Evolutionary conservation across 2,797 vertebrate genomes (phyloP), one percentile per base, ranked within the genome.

Genomic region (Calcarius lapponicus): DNA sequence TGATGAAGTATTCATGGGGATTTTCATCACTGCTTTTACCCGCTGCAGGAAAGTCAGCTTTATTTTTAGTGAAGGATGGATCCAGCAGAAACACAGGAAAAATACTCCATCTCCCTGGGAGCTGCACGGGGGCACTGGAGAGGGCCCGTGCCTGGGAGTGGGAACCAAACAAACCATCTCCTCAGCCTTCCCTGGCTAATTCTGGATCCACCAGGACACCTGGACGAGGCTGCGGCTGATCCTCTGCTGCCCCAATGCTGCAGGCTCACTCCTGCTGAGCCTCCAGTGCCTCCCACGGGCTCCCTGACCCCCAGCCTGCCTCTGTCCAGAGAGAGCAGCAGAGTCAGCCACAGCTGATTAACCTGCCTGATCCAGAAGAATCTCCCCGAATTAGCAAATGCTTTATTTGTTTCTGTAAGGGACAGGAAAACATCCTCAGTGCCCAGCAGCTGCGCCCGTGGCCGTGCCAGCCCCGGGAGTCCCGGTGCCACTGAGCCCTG

Each of bases 311-410:
- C 72, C 61, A 14, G 21, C 50, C 90, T 62, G 85, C 85, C 79
- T 28, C 84, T 58, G 91, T 36, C 93, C 10, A 53, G 43, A 20
- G 90, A 45, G 64, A 72, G 78, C 54, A 13, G 42, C 19, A 18
- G 62, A 16, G 6, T n/a, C 64, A 93, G 66, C 76, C 85, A 58
- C 75, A 36, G 53, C 67, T 34, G 75, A 91, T 83, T 92, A 40
- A 88, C 56, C 60, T 26, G 51, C 86, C 69, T 43, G 19, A 42
- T 76, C 90, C 90, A 86, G 73, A 83, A 78, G 76, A 83, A 90
- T 80, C 61, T 92, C 83, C 88, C 95, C 90, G 86, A 72, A 74
- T 80, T 93, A 93, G 83, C 93, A 81, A 93, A 92, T 87, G 78
- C 66, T 72, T 48, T 78, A 53, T 75, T 80, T 85, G 72, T 76